Conservation (phyloP, 2,888 invertebrate genomes). For the Vanessa cardui region DNA sequence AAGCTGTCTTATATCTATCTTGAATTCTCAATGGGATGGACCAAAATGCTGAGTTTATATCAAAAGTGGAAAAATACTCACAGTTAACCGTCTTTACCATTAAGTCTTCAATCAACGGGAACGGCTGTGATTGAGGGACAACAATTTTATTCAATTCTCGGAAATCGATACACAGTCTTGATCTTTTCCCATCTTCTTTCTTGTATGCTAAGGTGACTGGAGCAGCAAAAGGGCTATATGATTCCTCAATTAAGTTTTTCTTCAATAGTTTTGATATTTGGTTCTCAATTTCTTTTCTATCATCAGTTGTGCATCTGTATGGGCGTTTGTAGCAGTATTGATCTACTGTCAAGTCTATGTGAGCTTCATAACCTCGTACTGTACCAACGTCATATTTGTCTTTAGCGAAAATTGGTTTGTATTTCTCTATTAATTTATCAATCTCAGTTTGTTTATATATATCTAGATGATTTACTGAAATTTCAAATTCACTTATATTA, state of each 20-base stretch:
- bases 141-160: conserved; percentile 33
- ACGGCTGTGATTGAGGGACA: background rate
- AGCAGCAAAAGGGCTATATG: background rate
- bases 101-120: background rate
- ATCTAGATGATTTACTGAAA: conserved; percentile 25
- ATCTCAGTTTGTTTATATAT: conserved; percentile 21
- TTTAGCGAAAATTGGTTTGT: conserved; percentile 25
- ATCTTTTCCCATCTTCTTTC: conserved; percentile 34
- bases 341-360: conserved; percentile 28
- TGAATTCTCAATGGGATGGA: no score
- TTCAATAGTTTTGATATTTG: conserved; percentile 28
- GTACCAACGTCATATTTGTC: conserved; percentile 35
- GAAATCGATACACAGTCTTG: conserved; percentile 44
- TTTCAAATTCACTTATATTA: conserved; percentile 15
- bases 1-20: no score
- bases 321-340: conserved; percentile 35
- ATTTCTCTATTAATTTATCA: conserved; percentile 20
- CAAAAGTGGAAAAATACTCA: background rate
- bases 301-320: conserved; percentile 32
- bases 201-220: conserved; percentile 33
- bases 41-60: no score
- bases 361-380: conserved; percentile 31
- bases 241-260: conserved; percentile 13
- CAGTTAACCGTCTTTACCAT: background rate
- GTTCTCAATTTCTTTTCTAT: conserved; percentile 31